Percentiles rank a stretch among this genome's conserved stretches.
These are phyloP conservation scores for Zaprionus vittiger DNA, from an alignment of 1,140 invertebrate species.

Conservation along the genomic window DNA sequence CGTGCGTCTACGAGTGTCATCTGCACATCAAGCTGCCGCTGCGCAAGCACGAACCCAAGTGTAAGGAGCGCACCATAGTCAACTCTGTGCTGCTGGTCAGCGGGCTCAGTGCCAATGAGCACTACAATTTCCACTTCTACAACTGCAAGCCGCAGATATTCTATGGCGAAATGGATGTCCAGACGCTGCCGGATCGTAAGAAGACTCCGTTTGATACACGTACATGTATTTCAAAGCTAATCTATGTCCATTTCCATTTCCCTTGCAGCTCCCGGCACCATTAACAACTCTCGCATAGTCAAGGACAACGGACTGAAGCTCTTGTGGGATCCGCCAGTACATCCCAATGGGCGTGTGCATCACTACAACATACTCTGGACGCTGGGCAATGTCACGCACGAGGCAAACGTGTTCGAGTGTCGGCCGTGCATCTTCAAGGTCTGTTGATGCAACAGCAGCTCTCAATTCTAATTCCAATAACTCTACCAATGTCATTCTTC, in stretches of 20 bases:
- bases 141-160: conserved; percentile 75
- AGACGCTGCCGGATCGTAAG: conserved; percentile 79
- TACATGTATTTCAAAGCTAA: background rate
- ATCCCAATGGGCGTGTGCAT: conserved; percentile 74
- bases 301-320: conserved; percentile 74
- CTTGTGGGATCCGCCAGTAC: conserved; percentile 73
- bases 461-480: background rate
- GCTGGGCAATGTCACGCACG: conserved; percentile 75
- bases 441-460: background rate
- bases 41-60: conserved; percentile 65
- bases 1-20: conserved; percentile 76
- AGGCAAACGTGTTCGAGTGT: conserved; percentile 71
- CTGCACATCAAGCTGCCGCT: conserved; percentile 56
- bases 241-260: too few relatives aligned
- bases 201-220: background rate
- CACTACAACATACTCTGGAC: conserved; percentile 81
- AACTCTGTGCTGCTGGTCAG: conserved; percentile 71
- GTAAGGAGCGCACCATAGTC: conserved; percentile 64
- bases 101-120: conserved; percentile 59
- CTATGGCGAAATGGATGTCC: conserved; percentile 75
- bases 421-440: conserved; percentile 67
- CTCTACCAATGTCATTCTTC: background rate
- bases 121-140: conserved; percentile 72
- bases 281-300: conserved; percentile 63
- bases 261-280: conserved; percentile 73